Evolutionary conservation across 2,797 vertebrate genomes (phyloP), one percentile per base, ranked within the genome.

Genomic region (Limnodromus scolopaceus): DNA sequence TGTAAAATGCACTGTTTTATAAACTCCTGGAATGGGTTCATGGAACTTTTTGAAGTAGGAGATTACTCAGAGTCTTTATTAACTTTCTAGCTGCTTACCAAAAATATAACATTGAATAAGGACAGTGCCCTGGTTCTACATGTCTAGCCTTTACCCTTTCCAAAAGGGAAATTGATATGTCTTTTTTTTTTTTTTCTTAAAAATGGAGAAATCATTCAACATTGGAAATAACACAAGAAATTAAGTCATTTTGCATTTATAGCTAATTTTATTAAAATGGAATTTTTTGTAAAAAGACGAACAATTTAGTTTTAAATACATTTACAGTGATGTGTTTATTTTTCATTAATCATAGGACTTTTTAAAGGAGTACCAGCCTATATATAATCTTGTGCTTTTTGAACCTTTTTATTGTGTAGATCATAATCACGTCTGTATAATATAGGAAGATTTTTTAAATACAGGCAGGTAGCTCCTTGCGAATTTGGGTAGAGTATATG

Each of bases 11-110:
- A 41, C 34, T 82, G 63, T 74, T 93, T 71, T 94, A 86, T 95
- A 93, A 97, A 96, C 81, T 96, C 41, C 83, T 97, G 97, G 94
- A 96, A 96, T 91, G 76, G 84, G 60, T 96, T 97, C 86, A 61
- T 65, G 61, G 71, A 80, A 91, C 92, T 95, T 93, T 88, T 87
- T 76, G 70, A 93, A 93, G 77, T 74, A 83, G 66, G 58, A 17
- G 34, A 79, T 94, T 96, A 91, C 71, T 92, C 86, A 51, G 68
- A 65, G 25, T 74, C 92, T 96, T 95, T 68, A 90, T 97, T 93
- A 94, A 89, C 80, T 96, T 66, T 39, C 38, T 96, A 94, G 68
- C 58, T 91, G 71, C 82, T 89, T 95, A 84, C 66, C 34, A 84
- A 86, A 93, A 93, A 68, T 66, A 8, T 3, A 71, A 63, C 19